phyloP scores from a whole-genome alignment of 2,113 vertebrate genomes.

The Carlito syrichta region DNA sequence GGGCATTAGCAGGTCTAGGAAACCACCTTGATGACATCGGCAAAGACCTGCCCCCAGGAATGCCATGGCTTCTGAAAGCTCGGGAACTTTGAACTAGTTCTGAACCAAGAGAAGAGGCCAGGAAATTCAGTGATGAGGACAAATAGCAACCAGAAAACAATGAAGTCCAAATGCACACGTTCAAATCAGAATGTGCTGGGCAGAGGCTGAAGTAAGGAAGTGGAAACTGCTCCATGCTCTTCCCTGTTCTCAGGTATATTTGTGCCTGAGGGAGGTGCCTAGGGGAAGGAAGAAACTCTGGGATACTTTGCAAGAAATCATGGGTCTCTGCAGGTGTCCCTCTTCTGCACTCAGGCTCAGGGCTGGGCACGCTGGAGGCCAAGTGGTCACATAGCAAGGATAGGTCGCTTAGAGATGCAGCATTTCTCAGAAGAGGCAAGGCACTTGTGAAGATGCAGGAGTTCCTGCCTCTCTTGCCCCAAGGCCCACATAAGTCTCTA shows the following conservation, averaged over 20 bases:
- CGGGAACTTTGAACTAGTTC: neutral
- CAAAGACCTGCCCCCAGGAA: neutral
- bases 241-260: neutral
- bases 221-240: neutral
- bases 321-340: neutral
- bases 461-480: neutral
- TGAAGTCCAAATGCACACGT: conserved; percentile 15
- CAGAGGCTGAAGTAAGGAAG: neutral
- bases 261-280: neutral
- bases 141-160: conserved; percentile 26
- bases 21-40: neutral
- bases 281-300: neutral
- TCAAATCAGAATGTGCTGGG: conserved; percentile 10
- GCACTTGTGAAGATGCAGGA: neutral
- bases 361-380: conserved; percentile 3
- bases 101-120: conserved; percentile 33
- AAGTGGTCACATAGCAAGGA: neutral
- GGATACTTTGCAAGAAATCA: conserved; percentile 8
- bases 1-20: conserved; percentile 7
- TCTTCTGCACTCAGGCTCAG: conserved; percentile 8
- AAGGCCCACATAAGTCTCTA: conserved; percentile 16
- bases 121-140: neutral
- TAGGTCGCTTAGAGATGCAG: conserved; percentile 24
- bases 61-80: neutral
- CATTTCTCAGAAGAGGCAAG: conserved; percentile 14